phyloP scores from a whole-genome alignment of 2,113 vertebrate species.

The Bubalus kerabau region DNA sequence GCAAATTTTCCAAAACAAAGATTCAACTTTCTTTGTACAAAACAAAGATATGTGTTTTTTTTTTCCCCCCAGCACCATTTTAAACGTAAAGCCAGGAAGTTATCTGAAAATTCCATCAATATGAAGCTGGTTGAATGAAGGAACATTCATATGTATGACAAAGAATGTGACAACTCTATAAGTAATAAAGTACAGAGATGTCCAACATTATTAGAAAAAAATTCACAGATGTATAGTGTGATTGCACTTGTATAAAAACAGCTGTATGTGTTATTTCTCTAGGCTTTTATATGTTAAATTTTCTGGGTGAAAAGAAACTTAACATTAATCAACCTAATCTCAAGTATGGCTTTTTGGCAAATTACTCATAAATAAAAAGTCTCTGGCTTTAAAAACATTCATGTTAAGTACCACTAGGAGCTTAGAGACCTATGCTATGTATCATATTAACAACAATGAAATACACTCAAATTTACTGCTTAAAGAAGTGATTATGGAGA shows the following conservation, averaged over 20 bases:
- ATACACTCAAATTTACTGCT: neutral
- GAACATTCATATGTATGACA: neutral
- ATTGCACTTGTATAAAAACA: neutral
- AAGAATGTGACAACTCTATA: neutral
- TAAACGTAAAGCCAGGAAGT: neutral
- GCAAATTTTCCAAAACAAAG: constrained; percentile 1
- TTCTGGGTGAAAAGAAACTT: neutral
- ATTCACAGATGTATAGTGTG: neutral
- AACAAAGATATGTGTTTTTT: neutral
- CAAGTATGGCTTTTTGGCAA: neutral
- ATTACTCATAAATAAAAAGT: neutral
- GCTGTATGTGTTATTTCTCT: neutral
- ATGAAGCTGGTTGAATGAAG: constrained; percentile 6
- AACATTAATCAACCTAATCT: neutral
- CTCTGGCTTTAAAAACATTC: constrained; percentile 3
- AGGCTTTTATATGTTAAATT: neutral
- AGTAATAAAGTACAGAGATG: neutral
- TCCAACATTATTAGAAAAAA: neutral
- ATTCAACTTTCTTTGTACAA: neutral
- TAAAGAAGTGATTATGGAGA: neutral
- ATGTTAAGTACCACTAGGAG: neutral
- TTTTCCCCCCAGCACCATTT: neutral
- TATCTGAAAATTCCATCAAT: neutral
- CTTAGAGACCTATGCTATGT: neutral
- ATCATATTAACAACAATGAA: neutral